Base-by-base conservation (phyloP, 2,888 invertebrate species). In the Ypsolopha sequella region DNA sequence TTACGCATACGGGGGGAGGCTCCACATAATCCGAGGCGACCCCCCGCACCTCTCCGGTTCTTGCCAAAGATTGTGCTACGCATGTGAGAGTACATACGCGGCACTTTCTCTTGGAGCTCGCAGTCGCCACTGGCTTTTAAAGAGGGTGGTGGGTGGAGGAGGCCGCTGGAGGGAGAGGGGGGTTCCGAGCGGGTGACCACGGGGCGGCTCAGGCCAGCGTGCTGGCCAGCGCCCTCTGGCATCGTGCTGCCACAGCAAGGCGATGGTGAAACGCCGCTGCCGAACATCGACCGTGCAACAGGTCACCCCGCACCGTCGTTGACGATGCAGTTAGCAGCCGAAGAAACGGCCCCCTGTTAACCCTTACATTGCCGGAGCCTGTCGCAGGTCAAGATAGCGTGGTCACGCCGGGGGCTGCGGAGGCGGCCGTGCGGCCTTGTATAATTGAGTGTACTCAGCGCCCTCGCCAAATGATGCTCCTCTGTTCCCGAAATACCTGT, bases 101-200 rank as follows among this genome's bases (percentile, higher is more conserved):
- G 87, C 87, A 86, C 85, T 88, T 88, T 87, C 88, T 88, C 88
- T 88, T 84, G 85, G 82, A 88, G 87, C 88, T 87, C 86, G 86
- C 87, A 84, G 80, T 86, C 86, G 86, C 86, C 87, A 85, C 81
- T 86, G 88, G 87, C 87, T 87, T 88, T 86, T 85, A 84, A 86
- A 84, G 82, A 78, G 84, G 85, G 81, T 56, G 73, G 66, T 56
- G 68, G 68, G 66, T 56, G 65, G 61, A 52, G 55, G 60, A 60
- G 65, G 67, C 56, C 56, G 64, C 63, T 62, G 66, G 24, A 24
- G 63, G 60, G 73, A 75, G 76, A 70, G 68, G 63, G 66, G 66
- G 67, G 81, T 80, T 80, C 76, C 80, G 74, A 77, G 63, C 76
- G 82, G 89, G 89, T 89, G 89, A 89, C 88, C 89, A 87, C 84